Percentiles rank a stretch among this genome's conserved stretches.
phyloP scores from a whole-genome alignment of 2,888 invertebrate species.

The Trissolcus japonicus region DNA sequence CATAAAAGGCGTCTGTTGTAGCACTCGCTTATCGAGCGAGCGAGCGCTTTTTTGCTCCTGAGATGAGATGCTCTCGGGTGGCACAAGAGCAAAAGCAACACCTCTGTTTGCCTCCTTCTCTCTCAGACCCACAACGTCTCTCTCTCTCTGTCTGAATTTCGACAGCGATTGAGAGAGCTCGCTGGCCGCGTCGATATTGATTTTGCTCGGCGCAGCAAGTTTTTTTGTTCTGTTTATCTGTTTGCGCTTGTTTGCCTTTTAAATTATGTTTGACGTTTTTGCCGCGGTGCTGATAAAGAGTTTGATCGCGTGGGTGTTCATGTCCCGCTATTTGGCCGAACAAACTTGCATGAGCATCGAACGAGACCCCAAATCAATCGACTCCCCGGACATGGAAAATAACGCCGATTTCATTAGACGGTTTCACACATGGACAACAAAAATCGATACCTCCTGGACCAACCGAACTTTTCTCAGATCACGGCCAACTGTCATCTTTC shows the following conservation, averaged over 20 bases:
- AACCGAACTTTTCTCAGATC: not conserved
- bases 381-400: too few species aligned
- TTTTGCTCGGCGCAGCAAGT: slow-evolving; percentile 29
- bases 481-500: not conserved
- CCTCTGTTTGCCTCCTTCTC: slow-evolving; percentile 15
- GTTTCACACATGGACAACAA: too few species aligned
- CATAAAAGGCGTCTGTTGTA: slow-evolving; percentile 55
- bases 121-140: not conserved
- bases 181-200: slow-evolving; percentile 32
- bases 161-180: slow-evolving; percentile 33
- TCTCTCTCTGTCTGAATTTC: slow-evolving; percentile 29
- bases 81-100: slow-evolving; percentile 23
- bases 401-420: too few species aligned
- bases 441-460: too few species aligned
- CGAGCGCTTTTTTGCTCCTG: slow-evolving; percentile 17
- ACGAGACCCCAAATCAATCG: too few species aligned
- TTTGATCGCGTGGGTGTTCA: slow-evolving; percentile 1
- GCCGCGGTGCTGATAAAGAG: slow-evolving; percentile 16
- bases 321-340: slow-evolving; percentile 8
- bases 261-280: slow-evolving; percentile 40
- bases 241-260: slow-evolving; percentile 36
- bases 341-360: not conserved
- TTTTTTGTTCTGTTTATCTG: slow-evolving; percentile 32
- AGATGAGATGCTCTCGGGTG: slow-evolving; percentile 41
- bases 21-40: slow-evolving; percentile 49